Evolutionary conservation across 2,888 invertebrate genomes (phyloP).

Genomic region (Melipona bicolor): DNA sequence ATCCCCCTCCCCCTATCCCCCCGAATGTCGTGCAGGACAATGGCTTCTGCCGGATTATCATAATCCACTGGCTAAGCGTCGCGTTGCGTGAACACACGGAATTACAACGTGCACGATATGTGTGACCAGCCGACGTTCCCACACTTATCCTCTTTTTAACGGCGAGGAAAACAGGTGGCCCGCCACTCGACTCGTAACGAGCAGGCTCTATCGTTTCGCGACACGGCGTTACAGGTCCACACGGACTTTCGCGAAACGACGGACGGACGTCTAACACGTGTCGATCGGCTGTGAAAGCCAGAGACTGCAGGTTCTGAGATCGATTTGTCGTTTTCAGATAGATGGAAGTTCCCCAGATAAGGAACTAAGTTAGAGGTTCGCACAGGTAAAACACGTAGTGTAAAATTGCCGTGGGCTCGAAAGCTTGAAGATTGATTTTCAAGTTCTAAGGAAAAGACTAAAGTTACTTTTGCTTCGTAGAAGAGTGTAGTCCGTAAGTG

Average conservation of each 20-base stretch:
- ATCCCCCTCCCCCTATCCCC: neutral
- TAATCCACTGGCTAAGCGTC: slow-evolving; percentile 52
- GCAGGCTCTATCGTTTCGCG: slow-evolving; percentile 29
- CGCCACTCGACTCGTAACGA: slow-evolving; percentile 44
- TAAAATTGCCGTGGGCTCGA: too few relatives aligned
- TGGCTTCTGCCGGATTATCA: slow-evolving; percentile 54
- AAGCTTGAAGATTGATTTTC: too few relatives aligned
- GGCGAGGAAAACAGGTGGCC: slow-evolving; percentile 62
- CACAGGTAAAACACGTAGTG: too few relatives aligned
- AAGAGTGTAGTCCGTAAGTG: neutral
- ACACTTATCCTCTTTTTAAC: slow-evolving; percentile 65
- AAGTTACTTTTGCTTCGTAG: neutral
- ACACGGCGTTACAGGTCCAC: slow-evolving; percentile 8
- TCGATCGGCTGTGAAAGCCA: neutral
- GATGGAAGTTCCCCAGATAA: too few relatives aligned
- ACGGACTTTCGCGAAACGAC: neutral
- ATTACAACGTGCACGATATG: slow-evolving; percentile 54
- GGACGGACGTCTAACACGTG: neutral
- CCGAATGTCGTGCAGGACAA: slow-evolving; percentile 23
- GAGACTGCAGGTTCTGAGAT: too few relatives aligned
- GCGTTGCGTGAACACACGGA: slow-evolving; percentile 51
- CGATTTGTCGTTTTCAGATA: neutral
- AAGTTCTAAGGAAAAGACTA: too few relatives aligned
- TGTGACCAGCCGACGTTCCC: slow-evolving; percentile 66
- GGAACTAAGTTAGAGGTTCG: neutral